phyloP scores from a whole-genome alignment of 1,140 invertebrate species.

The Ruditapes philippinarum region DNA sequence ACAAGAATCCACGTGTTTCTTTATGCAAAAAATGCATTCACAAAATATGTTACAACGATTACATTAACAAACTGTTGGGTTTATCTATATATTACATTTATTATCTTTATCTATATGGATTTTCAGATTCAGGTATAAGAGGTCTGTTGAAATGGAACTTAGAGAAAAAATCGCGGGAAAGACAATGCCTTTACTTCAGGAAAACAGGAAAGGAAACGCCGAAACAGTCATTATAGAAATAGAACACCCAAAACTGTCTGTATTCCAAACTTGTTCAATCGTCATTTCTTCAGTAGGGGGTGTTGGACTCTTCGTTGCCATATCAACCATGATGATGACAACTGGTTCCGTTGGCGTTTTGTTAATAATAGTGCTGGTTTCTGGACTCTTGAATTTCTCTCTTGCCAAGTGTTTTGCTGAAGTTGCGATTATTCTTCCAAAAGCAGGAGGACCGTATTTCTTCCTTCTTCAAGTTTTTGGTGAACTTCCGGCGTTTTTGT shows the following conservation, averaged over 20 bases:
- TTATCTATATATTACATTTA: no score
- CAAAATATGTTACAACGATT: no score
- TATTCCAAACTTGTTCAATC: slow-evolving; percentile 64
- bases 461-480: slow-evolving; percentile 97
- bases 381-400: slow-evolving; percentile 70
- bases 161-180: background rate
- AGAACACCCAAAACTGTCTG: slow-evolving; percentile 16
- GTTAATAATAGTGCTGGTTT: slow-evolving; percentile 71
- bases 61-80: no score
- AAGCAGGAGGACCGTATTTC: slow-evolving; percentile 98
- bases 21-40: no score
- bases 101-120: no score
- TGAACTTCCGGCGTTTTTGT: slow-evolving; percentile 95
- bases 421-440: slow-evolving; percentile 96
- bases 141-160: background rate
- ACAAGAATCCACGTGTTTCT: no score
- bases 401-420: slow-evolving; percentile 97
- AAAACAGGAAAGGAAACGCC: background rate
- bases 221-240: background rate
- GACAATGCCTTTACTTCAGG: background rate
- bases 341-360: slow-evolving; percentile 72
- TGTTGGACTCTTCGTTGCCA: slow-evolving; percentile 72
- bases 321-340: slow-evolving; percentile 68
- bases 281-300: slow-evolving; percentile 73
- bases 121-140: no score